These are phyloP conservation scores for Benitochromis conjunctus DNA, from an alignment of 2,113 vertebrate species.

Conservation along the genomic window DNA sequence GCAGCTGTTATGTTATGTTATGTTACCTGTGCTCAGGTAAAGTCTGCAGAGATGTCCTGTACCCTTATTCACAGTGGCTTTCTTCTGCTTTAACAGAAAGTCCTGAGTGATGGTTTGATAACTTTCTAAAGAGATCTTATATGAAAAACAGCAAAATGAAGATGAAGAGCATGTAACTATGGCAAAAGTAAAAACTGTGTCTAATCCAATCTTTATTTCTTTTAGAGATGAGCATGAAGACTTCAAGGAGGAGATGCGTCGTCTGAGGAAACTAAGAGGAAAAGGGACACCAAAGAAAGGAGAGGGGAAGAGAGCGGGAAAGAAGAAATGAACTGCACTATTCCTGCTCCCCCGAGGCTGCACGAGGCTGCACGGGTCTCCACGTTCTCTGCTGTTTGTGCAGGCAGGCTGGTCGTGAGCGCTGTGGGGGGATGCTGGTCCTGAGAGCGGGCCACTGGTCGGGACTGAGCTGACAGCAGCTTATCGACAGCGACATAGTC, in stretches of 20 bases:
- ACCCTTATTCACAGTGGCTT: rapidly evolving
- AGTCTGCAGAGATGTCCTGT: rapidly evolving
- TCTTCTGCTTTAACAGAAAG: neutral
- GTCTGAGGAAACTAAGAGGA: constrained; percentile 88
- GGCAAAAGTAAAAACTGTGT: rapidly evolving
- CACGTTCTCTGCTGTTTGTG: neutral
- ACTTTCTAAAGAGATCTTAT: neutral
- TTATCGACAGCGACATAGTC: no score
- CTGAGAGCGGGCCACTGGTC: rapidly evolving
- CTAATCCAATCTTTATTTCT: neutral
- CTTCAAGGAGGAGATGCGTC: constrained; percentile 91
- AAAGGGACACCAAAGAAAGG: constrained; percentile 93
- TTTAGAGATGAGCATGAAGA: constrained; percentile 94
- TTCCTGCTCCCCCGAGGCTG: neutral
- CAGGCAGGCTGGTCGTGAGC: neutral
- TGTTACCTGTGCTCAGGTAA: neutral
- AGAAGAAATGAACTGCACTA: constrained; percentile 78
- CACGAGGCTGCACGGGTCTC: neutral
- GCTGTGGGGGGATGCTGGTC: neutral
- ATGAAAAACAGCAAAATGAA: neutral
- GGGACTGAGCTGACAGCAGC: no score
- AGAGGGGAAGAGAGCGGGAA: constrained; percentile 88
- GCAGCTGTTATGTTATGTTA: neutral
- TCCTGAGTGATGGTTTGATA: neutral
- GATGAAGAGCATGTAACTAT: neutral